Percentiles rank a stretch among this genome's conserved stretches.
These are phyloP conservation scores for Furcifer pardalis DNA, from an alignment of 2,797 vertebrate genomes.

Conservation along the genomic window DNA sequence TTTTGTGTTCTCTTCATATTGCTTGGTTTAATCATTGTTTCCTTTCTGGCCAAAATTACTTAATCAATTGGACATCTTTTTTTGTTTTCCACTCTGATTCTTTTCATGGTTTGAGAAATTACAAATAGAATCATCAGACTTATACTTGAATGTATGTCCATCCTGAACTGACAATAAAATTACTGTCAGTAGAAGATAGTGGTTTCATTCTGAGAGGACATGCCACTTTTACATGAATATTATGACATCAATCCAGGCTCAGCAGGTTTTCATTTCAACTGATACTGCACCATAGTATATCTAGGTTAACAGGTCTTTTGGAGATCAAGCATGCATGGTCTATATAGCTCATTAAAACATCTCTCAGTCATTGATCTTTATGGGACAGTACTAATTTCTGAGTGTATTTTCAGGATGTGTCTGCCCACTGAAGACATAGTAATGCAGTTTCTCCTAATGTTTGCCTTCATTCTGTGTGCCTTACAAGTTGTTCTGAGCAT, in stretches of 20 bases:
- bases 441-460: not conserved
- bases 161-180: conserved; percentile 23
- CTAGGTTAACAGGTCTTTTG: not conserved
- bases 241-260: not conserved
- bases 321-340: not conserved
- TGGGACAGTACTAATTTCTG: not conserved
- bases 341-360: conserved; percentile 7
- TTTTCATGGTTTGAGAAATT: conserved; percentile 14
- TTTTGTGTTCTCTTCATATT: conserved; percentile 48
- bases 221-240: not conserved
- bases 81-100: conserved; percentile 17
- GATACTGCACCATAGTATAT: not conserved
- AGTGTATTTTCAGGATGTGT: not conserved
- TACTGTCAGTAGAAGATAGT: conserved; percentile 9
- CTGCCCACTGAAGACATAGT: conserved; percentile 16
- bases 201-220: conserved; percentile 12
- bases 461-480: conserved; percentile 3
- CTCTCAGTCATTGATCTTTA: conserved; percentile 25
- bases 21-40: conserved; percentile 46
- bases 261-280: not conserved
- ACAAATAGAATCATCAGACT: not conserved
- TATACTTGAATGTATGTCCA: not conserved
- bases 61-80: conserved; percentile 42
- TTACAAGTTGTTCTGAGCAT: conserved; percentile 23
- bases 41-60: conserved; percentile 34